phyloP scores from a whole-genome alignment of 92 coral and sea anemone genomes.

The Palythoa grandis region DNA sequence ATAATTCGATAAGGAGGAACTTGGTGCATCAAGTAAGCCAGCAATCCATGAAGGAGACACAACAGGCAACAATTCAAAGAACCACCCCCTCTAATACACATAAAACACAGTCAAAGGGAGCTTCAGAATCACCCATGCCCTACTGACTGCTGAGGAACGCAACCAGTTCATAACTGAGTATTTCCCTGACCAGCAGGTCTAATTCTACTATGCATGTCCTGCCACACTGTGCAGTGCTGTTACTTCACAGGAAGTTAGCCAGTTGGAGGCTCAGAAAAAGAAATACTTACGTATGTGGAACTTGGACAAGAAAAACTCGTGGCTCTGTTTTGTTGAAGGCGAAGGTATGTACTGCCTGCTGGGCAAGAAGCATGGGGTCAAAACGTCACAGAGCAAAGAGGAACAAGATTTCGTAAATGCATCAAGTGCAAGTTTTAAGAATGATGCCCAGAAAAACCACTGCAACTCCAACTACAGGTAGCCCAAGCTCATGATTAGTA shows the following conservation, averaged over 20 bases:
- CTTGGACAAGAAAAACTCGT: slow-evolving; percentile 53
- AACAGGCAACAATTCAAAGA: background rate
- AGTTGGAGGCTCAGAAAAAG: slow-evolving; percentile 6
- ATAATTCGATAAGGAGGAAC: background rate
- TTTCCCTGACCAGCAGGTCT: background rate
- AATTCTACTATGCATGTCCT: background rate
- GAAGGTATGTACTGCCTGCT: slow-evolving; percentile 59
- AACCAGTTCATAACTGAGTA: background rate
- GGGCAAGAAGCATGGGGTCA: slow-evolving; percentile 52
- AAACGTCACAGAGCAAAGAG: slow-evolving; percentile 37
- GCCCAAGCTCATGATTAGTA: too few species aligned
- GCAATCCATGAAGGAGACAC: background rate
- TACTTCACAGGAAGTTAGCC: background rate
- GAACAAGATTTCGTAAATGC: slow-evolving; percentile 51
- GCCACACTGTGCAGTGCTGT: background rate
- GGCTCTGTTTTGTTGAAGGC: slow-evolving; percentile 56
- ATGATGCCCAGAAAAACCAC: slow-evolving; percentile 38
- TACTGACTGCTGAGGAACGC: slow-evolving; percentile 4
- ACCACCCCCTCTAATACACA: background rate
- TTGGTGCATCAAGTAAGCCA: background rate
- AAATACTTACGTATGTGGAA: slow-evolving; percentile 53
- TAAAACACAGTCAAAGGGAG: background rate
- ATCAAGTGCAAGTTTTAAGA: slow-evolving; percentile 35
- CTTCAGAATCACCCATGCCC: background rate
- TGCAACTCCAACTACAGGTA: too few species aligned